Percentiles rank a stretch among this genome's conserved stretches.
phyloP scores from a whole-genome alignment of 1,140 invertebrate species.

The Vanessa atalanta region DNA sequence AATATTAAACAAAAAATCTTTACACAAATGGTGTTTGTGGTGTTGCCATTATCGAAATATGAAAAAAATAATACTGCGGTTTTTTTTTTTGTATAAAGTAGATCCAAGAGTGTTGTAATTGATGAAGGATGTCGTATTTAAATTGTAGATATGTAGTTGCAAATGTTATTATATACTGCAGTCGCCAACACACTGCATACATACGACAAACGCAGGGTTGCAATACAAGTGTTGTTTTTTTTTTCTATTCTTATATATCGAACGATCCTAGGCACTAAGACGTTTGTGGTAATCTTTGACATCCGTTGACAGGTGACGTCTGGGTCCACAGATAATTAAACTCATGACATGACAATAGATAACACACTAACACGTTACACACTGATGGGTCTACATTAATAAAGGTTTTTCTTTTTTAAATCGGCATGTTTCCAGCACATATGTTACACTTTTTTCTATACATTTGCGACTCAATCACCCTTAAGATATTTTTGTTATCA shows the following conservation, averaged over 20 bases:
- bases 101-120: slow-evolving; percentile 74
- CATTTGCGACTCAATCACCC: slow-evolving; percentile 37
- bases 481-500: slow-evolving; percentile 21
- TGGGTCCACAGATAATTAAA: neutral
- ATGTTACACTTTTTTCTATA: slow-evolving; percentile 31
- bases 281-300: neutral
- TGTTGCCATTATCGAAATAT: slow-evolving; percentile 2
- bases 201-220: slow-evolving; percentile 37
- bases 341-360: neutral
- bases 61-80: slow-evolving; percentile 50
- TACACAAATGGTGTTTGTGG: neutral
- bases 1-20: neutral
- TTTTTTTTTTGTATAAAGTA: slow-evolving; percentile 48
- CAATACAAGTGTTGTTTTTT: neutral
- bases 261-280: neutral
- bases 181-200: slow-evolving; percentile 78
- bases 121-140: slow-evolving; percentile 51
- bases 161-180: slow-evolving; percentile 31
- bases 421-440: slow-evolving; percentile 54
- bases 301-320: slow-evolving; percentile 17
- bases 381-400: slow-evolving; percentile 65
- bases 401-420: slow-evolving; percentile 22
- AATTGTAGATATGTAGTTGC: slow-evolving; percentile 2
- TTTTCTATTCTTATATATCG: neutral
- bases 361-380: slow-evolving; percentile 39